A percentile compares a stretch with the other conserved stretches of the same genome.
Conservation (phyloP, 1,140 invertebrate genomes). For the Microplitis demolitor region DNA sequence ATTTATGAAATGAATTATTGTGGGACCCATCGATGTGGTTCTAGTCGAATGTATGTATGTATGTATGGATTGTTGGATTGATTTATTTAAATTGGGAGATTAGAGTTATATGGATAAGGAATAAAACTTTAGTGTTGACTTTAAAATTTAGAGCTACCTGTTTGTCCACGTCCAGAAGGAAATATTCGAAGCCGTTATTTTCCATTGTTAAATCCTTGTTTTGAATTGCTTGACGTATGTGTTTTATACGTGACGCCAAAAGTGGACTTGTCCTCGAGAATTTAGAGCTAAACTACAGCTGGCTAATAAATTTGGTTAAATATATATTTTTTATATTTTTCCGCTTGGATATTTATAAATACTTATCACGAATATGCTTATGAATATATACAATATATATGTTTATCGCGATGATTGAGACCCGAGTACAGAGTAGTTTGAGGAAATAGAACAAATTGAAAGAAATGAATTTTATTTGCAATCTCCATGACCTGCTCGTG, state of each 20-base stretch:
- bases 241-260: slow-evolving; percentile 18
- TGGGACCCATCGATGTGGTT: too few relatives aligned
- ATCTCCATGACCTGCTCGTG: slow-evolving; percentile 17
- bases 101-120: background rate
- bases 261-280: background rate
- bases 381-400: too few relatives aligned
- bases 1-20: too few relatives aligned
- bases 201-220: slow-evolving; percentile 6
- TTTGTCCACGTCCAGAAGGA: background rate
- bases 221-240: slow-evolving; percentile 5
- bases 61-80: background rate
- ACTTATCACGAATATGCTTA: too few relatives aligned
- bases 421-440: too few relatives aligned
- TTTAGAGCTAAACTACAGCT: background rate
- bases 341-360: background rate
- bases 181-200: background rate
- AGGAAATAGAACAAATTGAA: background rate
- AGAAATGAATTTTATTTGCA: slow-evolving; percentile 18
- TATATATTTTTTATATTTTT: background rate
- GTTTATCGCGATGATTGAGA: background rate
- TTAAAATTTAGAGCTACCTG: background rate
- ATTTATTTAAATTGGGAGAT: background rate
- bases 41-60: background rate
- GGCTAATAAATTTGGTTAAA: background rate
- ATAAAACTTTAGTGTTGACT: background rate